Conservation (phyloP, 2,113 vertebrate genomes). For the Sylvilagus bachmani region DNA sequence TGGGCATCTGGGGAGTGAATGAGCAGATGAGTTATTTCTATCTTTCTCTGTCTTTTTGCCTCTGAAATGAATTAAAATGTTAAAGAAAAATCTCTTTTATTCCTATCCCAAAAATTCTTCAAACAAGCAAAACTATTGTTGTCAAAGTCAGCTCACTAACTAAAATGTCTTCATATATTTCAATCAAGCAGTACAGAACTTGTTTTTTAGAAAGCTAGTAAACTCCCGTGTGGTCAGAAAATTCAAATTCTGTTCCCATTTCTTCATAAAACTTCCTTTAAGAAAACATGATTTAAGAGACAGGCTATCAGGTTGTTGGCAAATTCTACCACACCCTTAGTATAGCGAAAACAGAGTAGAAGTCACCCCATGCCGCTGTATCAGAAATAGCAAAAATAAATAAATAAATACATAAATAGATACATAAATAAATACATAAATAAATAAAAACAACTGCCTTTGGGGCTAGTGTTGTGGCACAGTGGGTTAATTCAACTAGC, state of each 20-base stretch:
- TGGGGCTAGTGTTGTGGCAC: no score
- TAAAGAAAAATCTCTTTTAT: slow-evolving; percentile 12
- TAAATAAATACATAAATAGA: no score
- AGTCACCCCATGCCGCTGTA: background rate
- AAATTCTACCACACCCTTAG: background rate
- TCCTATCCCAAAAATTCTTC: background rate
- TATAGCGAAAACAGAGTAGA: background rate
- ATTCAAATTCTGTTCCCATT: slow-evolving; percentile 4
- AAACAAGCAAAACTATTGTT: background rate
- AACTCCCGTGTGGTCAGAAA: background rate
- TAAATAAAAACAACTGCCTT: no score
- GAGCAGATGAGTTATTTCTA: no score
- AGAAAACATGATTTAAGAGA: background rate
- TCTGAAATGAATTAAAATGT: no score
- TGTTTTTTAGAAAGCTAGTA: slow-evolving; percentile 18
- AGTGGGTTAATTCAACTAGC: no score
- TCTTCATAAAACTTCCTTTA: background rate
- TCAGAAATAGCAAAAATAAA: background rate
- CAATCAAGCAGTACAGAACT: background rate
- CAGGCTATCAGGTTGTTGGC: background rate
- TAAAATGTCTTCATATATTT: background rate
- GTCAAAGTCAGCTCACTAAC: background rate
- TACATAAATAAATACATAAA: background rate
- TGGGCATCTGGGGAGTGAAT: no score
- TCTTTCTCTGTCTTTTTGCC: no score